phyloP scores from a whole-genome alignment of 2,888 invertebrate genomes.

The Darwinula stevensoni region DNA sequence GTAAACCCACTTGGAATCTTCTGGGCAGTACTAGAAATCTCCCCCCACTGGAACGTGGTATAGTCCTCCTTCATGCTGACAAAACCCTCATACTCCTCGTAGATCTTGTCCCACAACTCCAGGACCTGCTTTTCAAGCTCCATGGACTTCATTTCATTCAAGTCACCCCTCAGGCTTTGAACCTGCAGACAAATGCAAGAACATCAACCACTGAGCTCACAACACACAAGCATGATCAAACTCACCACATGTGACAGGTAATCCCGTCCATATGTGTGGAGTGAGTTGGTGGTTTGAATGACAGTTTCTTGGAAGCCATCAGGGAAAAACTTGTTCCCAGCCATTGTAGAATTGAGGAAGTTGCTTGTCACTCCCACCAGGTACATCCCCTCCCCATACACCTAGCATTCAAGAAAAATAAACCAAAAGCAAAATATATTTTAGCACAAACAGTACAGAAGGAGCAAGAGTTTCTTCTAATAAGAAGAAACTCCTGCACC shows the following conservation, averaged over 20 bases:
- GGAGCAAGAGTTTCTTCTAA: too few relatives aligned
- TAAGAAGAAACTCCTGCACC: too few relatives aligned
- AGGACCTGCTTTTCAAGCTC: conserved; percentile 57
- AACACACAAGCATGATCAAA: conserved; percentile 7
- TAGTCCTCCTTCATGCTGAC: too few relatives aligned
- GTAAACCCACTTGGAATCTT: too few relatives aligned
- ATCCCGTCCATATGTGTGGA: conserved; percentile 56
- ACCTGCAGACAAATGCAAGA: conserved; percentile 24
- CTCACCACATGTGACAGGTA: conserved; percentile 58
- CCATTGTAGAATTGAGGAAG: conserved; percentile 56
- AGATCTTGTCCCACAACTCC: conserved; percentile 74
- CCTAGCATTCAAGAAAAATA: conserved; percentile 22
- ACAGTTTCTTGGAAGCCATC: conserved; percentile 54
- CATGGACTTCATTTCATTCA: conserved; percentile 33
- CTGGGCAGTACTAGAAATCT: too few relatives aligned
- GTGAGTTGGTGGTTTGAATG: not conserved
- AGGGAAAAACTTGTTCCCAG: conserved; percentile 60
- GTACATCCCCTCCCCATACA: conserved; percentile 78
- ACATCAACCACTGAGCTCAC: not conserved
- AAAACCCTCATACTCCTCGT: conserved; percentile 15
- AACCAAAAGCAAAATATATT: not conserved
- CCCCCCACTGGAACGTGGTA: too few relatives aligned
- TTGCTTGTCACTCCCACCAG: conserved; percentile 63
- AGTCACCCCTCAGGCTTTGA: conserved; percentile 42
- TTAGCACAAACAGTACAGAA: too few relatives aligned